Conservation (phyloP, 2,888 invertebrate species). For the Eupithecia exiguata region DNA sequence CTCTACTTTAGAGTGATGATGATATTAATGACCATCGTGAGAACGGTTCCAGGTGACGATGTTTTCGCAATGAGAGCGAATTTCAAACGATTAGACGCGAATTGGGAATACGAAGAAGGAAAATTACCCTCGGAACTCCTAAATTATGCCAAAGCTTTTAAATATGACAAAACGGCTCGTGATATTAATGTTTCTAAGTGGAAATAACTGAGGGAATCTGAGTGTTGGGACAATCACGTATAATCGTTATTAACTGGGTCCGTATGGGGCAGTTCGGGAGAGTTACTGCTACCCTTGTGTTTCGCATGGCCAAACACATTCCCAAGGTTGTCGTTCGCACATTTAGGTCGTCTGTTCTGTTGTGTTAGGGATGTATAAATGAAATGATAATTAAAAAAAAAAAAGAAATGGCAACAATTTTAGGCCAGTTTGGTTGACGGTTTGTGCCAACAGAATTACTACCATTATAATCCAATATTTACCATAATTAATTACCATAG, state of each 20-base stretch:
- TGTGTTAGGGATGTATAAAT: neutral
- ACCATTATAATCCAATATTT: too few species aligned
- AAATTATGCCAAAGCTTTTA: constrained; percentile 34
- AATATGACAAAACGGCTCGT: constrained; percentile 28
- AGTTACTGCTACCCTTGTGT: constrained; percentile 29
- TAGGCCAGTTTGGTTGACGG: too few species aligned
- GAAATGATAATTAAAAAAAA: too few species aligned
- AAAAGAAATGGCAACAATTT: too few species aligned
- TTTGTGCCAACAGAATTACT: too few species aligned
- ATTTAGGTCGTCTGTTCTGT: neutral
- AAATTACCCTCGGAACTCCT: constrained; percentile 41
- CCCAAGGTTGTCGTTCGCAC: neutral
- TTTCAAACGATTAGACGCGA: constrained; percentile 52
- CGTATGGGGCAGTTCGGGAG: constrained; percentile 13
- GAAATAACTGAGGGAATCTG: constrained; percentile 26
- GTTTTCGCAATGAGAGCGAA: constrained; percentile 51
- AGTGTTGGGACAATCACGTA: constrained; percentile 31
- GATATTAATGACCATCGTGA: constrained; percentile 40
- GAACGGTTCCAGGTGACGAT: constrained; percentile 58
- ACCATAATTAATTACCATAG: too few species aligned
- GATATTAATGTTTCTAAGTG: constrained; percentile 26
- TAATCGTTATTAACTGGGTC: constrained; percentile 33
- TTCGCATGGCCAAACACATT: neutral
- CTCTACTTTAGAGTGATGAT: neutral
- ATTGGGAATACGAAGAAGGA: constrained; percentile 54